These are phyloP conservation scores for Thera britannica DNA, from an alignment of 2,888 invertebrate genomes.

Conservation along the genomic window DNA sequence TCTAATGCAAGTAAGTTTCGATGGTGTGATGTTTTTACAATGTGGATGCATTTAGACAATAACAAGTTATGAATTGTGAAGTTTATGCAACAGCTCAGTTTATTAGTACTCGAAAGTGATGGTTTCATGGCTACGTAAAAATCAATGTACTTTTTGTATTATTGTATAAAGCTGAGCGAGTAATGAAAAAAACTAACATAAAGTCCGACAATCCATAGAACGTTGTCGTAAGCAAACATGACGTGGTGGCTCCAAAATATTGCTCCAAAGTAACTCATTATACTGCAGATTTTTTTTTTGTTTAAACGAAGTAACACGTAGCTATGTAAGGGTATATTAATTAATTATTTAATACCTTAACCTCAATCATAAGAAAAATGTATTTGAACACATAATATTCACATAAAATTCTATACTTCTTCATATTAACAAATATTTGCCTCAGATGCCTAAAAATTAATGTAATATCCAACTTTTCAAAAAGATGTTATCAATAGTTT, in stretches of 20 bases:
- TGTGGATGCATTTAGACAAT: constrained; percentile 53
- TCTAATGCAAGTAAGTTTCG: constrained; percentile 79
- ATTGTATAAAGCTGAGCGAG: constrained; percentile 53
- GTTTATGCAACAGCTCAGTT: constrained; percentile 34
- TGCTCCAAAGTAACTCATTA: neutral
- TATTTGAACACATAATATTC: no score
- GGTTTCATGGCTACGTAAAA: constrained; percentile 45
- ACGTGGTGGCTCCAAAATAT: constrained; percentile 54
- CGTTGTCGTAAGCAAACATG: constrained; percentile 47
- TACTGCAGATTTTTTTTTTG: neutral
- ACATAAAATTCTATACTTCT: no score
- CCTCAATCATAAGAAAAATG: no score
- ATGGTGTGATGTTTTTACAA: constrained; percentile 80
- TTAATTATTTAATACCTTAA: no score
- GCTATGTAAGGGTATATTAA: no score
- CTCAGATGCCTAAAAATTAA: no score
- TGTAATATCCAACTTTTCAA: no score
- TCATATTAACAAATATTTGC: no score
- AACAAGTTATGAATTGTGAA: constrained; percentile 40
- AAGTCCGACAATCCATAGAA: constrained; percentile 49
- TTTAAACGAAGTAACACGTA: no score
- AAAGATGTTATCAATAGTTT: constrained; percentile 35
- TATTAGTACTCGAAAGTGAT: constrained; percentile 44
- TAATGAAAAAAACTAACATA: constrained; percentile 41
- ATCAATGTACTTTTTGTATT: constrained; percentile 45